Base-by-base conservation (phyloP, 2,797 vertebrate genomes). In the Oreonectes daqikongensis region DNA sequence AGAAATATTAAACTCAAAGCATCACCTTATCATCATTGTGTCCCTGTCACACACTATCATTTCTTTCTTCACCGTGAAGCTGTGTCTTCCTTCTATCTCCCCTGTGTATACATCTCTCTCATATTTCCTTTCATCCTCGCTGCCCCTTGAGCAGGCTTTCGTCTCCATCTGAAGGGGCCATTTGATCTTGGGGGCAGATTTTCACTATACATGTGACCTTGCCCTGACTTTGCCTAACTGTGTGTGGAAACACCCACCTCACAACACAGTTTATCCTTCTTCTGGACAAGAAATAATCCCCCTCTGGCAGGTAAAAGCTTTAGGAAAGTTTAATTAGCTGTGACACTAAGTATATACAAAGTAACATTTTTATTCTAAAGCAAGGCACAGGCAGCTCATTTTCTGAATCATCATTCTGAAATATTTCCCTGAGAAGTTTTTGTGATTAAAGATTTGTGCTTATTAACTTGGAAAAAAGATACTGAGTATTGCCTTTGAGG, bases 121-220 rank as follows among this genome's bases (percentile, higher is more conserved):
- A 86, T 86, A 83, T 70, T 63, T 73, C 15, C 53, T 75, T 74
- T 83, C 80, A 78, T 52, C 40, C 82, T 55, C n/a, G 14, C 64
- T 65, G 28, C 73, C 76, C 63, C 60, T 28, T 73, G 78, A 81
- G 75, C 80, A n/a, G 55, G 75, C 26, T 85, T 79, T 82, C 17
- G 5, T 69, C 67, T 79, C 76, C 11, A 86, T 87, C 84, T 81
- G 61, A 75, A 77, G 83, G 76, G 81, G 72, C 66, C 35, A 84
- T 90, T 89, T 91, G 85, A 90, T 89, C 84, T 87, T 80, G 79
- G 66, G 82, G 24, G 53, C 72, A 81, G 87, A 88, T 90, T 85
- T 83, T 79, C 84, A 85, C 87, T 85, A 86, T 89, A 59, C 60
- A 72, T n/a, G 15, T 87, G 84, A 91, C 89, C 91, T 90, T 90